Conservation (phyloP, 1,140 invertebrate genomes). For the Diorhabda carinulata region DNA sequence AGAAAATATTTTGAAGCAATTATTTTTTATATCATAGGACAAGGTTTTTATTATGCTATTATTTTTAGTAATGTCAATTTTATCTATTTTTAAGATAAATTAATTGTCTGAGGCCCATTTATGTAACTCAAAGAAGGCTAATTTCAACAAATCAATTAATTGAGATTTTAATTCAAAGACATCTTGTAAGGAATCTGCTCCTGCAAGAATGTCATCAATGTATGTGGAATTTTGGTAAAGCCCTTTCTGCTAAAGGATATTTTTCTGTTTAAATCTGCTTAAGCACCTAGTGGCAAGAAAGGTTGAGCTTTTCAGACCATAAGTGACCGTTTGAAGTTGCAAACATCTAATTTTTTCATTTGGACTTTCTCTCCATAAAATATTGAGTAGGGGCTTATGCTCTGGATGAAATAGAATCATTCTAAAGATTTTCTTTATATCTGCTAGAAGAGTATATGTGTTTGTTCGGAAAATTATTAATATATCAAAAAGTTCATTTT, state of each 20-base stretch:
- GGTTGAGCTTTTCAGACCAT: slow-evolving; percentile 9
- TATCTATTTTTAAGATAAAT: no score
- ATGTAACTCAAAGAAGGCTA: no score
- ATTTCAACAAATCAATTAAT: no score
- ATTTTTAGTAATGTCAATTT: no score
- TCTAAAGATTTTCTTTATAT: slow-evolving; percentile 22
- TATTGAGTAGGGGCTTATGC: neutral
- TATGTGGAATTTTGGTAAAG: slow-evolving; percentile 25
- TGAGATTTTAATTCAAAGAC: no score
- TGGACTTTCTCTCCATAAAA: neutral
- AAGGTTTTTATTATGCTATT: no score
- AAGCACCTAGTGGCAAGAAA: slow-evolving; percentile 17
- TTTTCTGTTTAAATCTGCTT: slow-evolving; percentile 9
- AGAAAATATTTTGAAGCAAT: no score
- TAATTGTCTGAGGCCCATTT: no score
- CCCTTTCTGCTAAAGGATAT: slow-evolving; percentile 27
- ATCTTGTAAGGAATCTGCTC: neutral
- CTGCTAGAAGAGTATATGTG: slow-evolving; percentile 11
- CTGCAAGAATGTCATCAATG: slow-evolving; percentile 29
- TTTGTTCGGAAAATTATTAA: slow-evolving; percentile 11
- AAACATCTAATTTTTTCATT: slow-evolving; percentile 8
- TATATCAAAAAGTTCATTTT: slow-evolving; percentile 23
- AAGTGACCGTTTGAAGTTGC: slow-evolving; percentile 13
- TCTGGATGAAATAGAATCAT: slow-evolving; percentile 13
- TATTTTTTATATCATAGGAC: no score